phyloP scores from a whole-genome alignment of 2,113 vertebrate species.

The Antigone vipio region DNA sequence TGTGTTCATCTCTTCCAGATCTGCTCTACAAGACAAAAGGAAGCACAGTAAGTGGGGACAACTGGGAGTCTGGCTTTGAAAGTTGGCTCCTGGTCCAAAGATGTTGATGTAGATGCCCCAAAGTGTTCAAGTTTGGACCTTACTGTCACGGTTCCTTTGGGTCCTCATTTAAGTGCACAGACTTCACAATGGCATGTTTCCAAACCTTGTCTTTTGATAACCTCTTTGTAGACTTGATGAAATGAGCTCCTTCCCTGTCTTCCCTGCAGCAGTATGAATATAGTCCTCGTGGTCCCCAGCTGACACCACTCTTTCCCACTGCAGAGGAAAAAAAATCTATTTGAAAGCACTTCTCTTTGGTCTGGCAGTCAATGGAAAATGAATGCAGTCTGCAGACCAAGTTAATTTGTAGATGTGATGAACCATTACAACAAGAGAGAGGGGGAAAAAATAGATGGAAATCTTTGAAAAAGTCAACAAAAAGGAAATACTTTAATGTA shows the following conservation, averaged over 20 bases:
- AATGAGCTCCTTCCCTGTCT: not conserved
- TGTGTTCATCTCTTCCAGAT: not conserved
- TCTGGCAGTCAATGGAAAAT: not conserved
- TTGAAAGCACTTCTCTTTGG: not conserved
- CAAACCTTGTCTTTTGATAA: not conserved
- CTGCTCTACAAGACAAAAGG: not conserved
- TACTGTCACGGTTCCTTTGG: not conserved
- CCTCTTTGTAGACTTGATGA: not conserved
- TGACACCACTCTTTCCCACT: not conserved
- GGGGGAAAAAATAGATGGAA: not conserved
- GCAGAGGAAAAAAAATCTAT: not conserved
- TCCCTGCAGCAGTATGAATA: not conserved
- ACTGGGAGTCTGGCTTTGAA: not conserved
- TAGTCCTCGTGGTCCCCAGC: not conserved
- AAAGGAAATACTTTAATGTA: not conserved
- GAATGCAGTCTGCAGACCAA: not conserved
- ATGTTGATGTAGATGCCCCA: rapidly evolving
- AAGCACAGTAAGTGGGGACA: not conserved
- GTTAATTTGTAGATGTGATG: not conserved
- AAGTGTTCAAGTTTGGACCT: not conserved
- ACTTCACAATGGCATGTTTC: not conserved
- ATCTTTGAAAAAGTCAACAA: not conserved
- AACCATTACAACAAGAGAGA: not conserved
- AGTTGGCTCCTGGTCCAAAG: not conserved
- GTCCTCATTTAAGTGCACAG: not conserved